phyloP scores from a whole-genome alignment of 2,888 invertebrate genomes.

The Taphrorychus bicolor region DNA sequence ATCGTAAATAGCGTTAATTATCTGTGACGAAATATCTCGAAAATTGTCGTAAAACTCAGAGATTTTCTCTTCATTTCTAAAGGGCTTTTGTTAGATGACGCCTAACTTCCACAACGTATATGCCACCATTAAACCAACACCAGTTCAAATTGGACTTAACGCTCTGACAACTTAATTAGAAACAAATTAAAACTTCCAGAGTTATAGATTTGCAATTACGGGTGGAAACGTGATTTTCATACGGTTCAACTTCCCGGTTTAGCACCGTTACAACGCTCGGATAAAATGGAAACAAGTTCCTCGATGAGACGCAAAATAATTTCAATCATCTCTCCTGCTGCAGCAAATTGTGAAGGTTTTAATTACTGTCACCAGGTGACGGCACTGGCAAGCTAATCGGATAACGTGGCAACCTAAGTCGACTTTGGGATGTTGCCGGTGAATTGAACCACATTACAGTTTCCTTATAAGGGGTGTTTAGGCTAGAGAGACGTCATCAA shows the following conservation, averaged over 20 bases:
- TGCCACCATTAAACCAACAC: constrained; percentile 6
- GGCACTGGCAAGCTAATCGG: constrained; percentile 13
- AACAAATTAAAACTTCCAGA: constrained; percentile 10
- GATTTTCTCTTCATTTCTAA: not conserved
- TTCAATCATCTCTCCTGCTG: constrained; percentile 33
- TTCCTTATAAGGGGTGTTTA: too few relatives aligned
- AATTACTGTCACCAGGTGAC: constrained; percentile 29
- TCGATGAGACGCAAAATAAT: constrained; percentile 24
- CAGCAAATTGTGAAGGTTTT: constrained; percentile 36
- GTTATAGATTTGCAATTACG: constrained; percentile 4
- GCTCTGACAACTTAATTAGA: not conserved
- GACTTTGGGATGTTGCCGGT: constrained; percentile 9
- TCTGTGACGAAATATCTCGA: constrained; percentile 1
- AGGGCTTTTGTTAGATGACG: too few relatives aligned
- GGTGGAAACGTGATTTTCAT: constrained; percentile 18
- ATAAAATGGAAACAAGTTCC: constrained; percentile 30
- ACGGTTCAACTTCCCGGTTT: constrained; percentile 12
- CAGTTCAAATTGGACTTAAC: not conserved
- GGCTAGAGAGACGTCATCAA: too few relatives aligned
- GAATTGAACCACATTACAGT: not conserved
- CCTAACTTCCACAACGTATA: too few relatives aligned
- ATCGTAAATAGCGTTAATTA: constrained; percentile 18
- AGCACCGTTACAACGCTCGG: constrained; percentile 13
- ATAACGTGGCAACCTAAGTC: constrained; percentile 33
- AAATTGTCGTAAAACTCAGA: not conserved